Conservation (phyloP, 2,797 vertebrate species). For the Morus bassanus region DNA sequence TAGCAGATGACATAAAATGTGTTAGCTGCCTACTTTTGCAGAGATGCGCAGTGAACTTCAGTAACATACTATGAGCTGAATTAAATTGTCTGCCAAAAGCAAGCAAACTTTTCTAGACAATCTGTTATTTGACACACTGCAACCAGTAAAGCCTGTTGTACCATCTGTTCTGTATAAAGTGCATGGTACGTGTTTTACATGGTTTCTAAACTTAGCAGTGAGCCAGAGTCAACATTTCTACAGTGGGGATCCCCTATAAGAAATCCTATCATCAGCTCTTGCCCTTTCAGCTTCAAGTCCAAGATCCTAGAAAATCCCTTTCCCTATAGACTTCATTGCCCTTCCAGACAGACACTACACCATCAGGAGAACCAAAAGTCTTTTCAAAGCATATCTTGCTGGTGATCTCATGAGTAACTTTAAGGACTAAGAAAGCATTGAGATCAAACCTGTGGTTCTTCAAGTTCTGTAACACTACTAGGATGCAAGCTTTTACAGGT, state of each 20-base stretch:
- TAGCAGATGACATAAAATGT: slow-evolving; percentile 29
- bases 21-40: slow-evolving; percentile 44
- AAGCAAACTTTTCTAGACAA: slow-evolving; percentile 66
- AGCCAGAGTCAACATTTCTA: slow-evolving; percentile 35
- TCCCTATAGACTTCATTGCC: neutral
- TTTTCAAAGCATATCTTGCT: neutral
- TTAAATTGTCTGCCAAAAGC: slow-evolving; percentile 57
- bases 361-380: neutral
- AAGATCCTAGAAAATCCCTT: neutral
- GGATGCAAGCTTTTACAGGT: neutral
- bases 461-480: neutral
- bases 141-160: slow-evolving; percentile 50
- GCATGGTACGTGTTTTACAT: neutral
- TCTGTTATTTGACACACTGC: slow-evolving; percentile 70
- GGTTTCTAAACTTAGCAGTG: slow-evolving; percentile 23
- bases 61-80: neutral
- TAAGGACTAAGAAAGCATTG: neutral
- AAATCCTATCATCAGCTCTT: neutral
- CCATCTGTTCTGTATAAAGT: slow-evolving; percentile 60
- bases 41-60: neutral
- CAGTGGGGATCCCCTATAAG: slow-evolving; percentile 1
- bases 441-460: neutral
- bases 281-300: neutral
- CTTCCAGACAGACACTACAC: neutral
- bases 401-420: neutral